Base-by-base conservation (phyloP, 2,797 vertebrate species). In the Botia almorhae region DNA sequence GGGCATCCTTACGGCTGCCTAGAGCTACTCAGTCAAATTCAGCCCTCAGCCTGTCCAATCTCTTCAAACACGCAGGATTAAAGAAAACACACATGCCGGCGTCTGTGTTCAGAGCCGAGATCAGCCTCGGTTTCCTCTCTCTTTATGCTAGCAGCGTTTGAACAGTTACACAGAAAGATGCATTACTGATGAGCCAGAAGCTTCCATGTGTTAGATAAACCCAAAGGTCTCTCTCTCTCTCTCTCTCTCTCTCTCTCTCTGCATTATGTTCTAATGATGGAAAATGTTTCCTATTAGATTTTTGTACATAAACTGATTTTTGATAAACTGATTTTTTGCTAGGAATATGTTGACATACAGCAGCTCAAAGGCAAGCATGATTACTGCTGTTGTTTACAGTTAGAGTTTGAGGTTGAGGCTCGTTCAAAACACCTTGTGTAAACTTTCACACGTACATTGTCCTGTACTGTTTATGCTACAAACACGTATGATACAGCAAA, bases 1-100 rank as follows among this genome's bases (percentile, higher is more conserved):
- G 74, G 74, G 65, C 58, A 56, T 85, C 83, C 79, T 76, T 69
- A 78, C 83, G 76, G 46, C 78, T 76, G 78, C 75, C 76, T 84
- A 60, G 74, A 79, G 78, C 82, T 76, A 60, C 50, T 82, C 68
- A 82, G 79, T 80, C 77, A 72, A 67, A 83, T 83, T 80, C 78
- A 79, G 64, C 82, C 69, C 48, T 80, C 72, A 63, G 72, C 75
- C 76, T 76, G 67, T 71, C 71, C 79, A 80, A 64, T 82, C 82
- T 64, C 60, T 69, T 69, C 81, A 81, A 81, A 81, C 69, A 83
- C 56, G 80, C 53, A 63, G 73, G 80, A 75, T 84, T 81, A 84
- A 76, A 80, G 56, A 70, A 74, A 70, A 84, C 74, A 64, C 74
- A 72, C 61, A 68, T 48, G 19, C 53, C 72, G n/a, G 33, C 55